These are phyloP conservation scores for Catalaphyllia jardinei DNA, from an alignment of 64 coral and sea anemone species.

Conservation along the genomic window DNA sequence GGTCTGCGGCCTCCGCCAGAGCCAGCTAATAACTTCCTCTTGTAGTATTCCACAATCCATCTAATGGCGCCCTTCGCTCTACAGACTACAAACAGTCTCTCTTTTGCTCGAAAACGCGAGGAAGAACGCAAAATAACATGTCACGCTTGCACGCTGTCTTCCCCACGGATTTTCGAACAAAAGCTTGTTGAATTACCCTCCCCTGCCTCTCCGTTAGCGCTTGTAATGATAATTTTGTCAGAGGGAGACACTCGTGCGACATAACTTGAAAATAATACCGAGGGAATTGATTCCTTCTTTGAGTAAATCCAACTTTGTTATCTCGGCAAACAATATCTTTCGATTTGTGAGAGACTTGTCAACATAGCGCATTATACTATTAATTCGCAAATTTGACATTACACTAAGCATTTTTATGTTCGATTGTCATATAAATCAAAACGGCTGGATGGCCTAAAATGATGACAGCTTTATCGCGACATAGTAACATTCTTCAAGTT, in stretches of 20 bases:
- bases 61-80: neutral
- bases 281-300: neutral
- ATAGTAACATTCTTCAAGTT: neutral
- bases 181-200: neutral
- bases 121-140: no score
- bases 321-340: neutral
- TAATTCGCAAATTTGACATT: neutral
- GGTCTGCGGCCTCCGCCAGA: no score
- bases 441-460: neutral
- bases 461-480: neutral
- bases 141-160: no score
- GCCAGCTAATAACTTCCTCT: no score
- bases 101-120: neutral
- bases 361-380: neutral
- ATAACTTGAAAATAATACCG: neutral
- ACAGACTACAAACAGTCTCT: neutral
- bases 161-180: no score
- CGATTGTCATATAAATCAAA: neutral
- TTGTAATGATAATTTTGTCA: neutral
- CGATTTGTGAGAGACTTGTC: neutral
- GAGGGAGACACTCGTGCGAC: neutral
- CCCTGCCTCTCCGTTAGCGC: neutral
- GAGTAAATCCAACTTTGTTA: neutral
- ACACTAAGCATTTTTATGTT: neutral
- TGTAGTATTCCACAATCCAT: no score